Evolutionary conservation across 2,113 vertebrate species (phyloP).

Genomic region (Epinephelus cyanopodus): DNA sequence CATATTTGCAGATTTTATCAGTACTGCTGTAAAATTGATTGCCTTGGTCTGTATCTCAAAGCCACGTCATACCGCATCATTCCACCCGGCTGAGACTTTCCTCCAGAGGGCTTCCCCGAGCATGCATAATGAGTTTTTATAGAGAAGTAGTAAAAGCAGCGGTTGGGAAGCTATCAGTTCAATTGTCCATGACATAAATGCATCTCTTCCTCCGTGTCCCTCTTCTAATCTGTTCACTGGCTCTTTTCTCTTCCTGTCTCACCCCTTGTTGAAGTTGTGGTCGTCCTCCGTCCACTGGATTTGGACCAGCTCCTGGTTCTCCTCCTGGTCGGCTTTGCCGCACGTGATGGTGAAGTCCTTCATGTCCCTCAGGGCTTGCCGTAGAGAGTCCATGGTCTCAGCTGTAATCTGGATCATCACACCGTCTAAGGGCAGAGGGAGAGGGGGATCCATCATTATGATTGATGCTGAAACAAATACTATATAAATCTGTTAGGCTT

Average conservation of each 20-base stretch:
- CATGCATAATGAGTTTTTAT: slow-evolving; percentile 43
- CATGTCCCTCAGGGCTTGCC: slow-evolving; percentile 97
- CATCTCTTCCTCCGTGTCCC: not conserved
- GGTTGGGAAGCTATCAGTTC: slow-evolving; percentile 26
- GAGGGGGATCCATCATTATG: not conserved
- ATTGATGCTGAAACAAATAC: not conserved
- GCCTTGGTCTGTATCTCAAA: slow-evolving; percentile 13
- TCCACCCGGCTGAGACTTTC: slow-evolving; percentile 14
- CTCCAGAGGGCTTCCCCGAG: slow-evolving; percentile 30
- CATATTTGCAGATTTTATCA: slow-evolving; percentile 31
- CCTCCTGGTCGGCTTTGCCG: slow-evolving; percentile 93
- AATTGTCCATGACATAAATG: slow-evolving; percentile 36
- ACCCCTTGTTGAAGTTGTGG: slow-evolving; percentile 97
- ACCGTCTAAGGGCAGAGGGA: slow-evolving; percentile 85
- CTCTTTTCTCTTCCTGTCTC: slow-evolving; percentile 42
- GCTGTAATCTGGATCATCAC: slow-evolving; percentile 99
- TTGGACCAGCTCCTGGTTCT: slow-evolving; percentile 93
- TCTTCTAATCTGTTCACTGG: not conserved
- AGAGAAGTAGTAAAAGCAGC: slow-evolving; percentile 43
- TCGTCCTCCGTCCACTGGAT: slow-evolving; percentile 98
- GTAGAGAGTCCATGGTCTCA: slow-evolving; percentile 95
- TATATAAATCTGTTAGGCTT: not conserved
- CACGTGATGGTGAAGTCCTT: slow-evolving; percentile 96
- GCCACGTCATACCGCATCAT: slow-evolving; percentile 32
- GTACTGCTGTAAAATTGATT: slow-evolving; percentile 42